Base-by-base conservation (phyloP, 2,888 invertebrate genomes). In the Ellobium chinense region DNA sequence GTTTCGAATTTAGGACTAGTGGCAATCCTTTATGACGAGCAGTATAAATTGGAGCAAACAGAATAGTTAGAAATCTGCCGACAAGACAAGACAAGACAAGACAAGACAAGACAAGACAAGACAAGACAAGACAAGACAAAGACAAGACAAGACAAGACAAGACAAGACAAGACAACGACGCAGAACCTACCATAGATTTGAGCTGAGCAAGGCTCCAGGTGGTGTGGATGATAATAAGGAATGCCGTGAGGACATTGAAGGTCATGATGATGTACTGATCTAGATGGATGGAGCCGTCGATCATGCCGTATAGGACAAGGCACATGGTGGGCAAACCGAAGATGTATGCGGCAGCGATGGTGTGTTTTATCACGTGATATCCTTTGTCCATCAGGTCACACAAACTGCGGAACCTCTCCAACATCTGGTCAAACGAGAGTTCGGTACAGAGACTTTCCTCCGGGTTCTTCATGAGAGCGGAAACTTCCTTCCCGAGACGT, bases 131-230 rank as follows among this genome's bases (percentile, higher is more conserved):
- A n/a, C n/a, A n/a, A n/a, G n/a, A n/a, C n/a, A n/a, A n/a, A n/a
- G n/a, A n/a, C n/a, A n/a, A n/a, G n/a, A n/a, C n/a, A n/a, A n/a
- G n/a, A n/a, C n/a, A n/a, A n/a, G n/a, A n/a, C n/a, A n/a, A n/a
- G n/a, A n/a, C n/a, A n/a, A n/a, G n/a, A n/a, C n/a, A n/a, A n/a
- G n/a, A n/a, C n/a, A n/a, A n/a, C n/a, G n/a, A n/a, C n/a, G n/a
- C n/a, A 14, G 14, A 29, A 24, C 9, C 18, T 62, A 78, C 78
- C 78, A 63, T 36, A 31, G 78, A 72, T 39, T 56, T 63, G 12
- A 78, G 72, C 2, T 29, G 54, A 14, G 72, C 78, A 21, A 78
- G 36, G 4, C 63, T 72, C 78, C 78, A 78, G 14, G 78, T 65
- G 14, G 78, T 78, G 65, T 72, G 72, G 7, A 72, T 29, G 1